phyloP scores from a whole-genome alignment of 2,888 invertebrate genomes.

The Pheosia gnoma region DNA sequence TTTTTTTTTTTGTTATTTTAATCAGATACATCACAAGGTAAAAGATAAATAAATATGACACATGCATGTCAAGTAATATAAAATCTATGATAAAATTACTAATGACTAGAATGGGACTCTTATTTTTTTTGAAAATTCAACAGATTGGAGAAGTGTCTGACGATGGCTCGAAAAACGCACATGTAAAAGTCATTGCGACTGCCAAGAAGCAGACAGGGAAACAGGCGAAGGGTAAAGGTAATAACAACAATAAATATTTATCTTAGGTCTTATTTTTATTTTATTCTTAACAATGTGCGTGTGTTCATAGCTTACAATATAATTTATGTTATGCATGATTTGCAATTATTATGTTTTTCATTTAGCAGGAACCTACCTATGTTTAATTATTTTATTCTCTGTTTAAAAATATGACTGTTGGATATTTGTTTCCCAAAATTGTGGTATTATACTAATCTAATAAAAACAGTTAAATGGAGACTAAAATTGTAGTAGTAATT shows the following conservation, averaged over 20 bases:
- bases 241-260: conserved; percentile 12
- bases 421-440: neutral
- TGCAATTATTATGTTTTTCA: conserved; percentile 22
- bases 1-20: too few relatives aligned
- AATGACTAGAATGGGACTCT: too few relatives aligned
- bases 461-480: neutral
- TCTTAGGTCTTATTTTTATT: conserved; percentile 14
- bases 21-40: too few relatives aligned
- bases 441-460: neutral
- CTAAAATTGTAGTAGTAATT: conserved; percentile 6
- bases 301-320: conserved; percentile 75
- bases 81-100: too few relatives aligned
- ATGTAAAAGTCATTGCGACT: conserved; percentile 65
- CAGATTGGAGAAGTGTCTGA: conserved; percentile 68
- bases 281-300: conserved; percentile 46
- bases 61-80: too few relatives aligned
- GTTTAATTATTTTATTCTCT: conserved; percentile 9
- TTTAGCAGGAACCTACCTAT: neutral
- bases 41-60: too few relatives aligned
- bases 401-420: neutral
- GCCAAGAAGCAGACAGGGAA: conserved; percentile 42
- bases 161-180: conserved; percentile 51
- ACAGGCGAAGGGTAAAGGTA: conserved; percentile 41
- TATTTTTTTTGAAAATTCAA: neutral
- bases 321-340: conserved; percentile 27